Evolutionary conservation across 2,797 vertebrate genomes (phyloP).

Genomic region (Nyctibius grandis): DNA sequence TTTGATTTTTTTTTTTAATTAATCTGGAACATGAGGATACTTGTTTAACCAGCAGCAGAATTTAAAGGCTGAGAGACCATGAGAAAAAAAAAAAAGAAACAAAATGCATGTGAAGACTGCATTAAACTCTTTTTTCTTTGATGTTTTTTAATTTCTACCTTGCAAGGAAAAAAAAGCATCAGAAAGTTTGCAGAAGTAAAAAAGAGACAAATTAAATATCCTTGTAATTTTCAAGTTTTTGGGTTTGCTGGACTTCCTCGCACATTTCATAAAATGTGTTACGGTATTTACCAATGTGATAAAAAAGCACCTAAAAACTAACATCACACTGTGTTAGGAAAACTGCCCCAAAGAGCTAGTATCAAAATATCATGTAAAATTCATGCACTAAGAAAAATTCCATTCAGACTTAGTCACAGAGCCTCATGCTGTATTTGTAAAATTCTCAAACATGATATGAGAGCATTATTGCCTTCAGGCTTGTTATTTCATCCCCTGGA

Average conservation of each 20-base stretch:
- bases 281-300: background rate
- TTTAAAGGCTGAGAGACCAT: background rate
- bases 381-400: slow-evolving; percentile 67
- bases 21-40: background rate
- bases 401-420: slow-evolving; percentile 66
- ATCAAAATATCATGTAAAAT: slow-evolving; percentile 67
- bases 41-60: background rate
- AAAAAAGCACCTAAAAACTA: slow-evolving; percentile 44
- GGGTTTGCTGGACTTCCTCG: background rate
- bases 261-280: background rate
- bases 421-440: slow-evolving; percentile 71
- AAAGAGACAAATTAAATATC: background rate
- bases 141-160: background rate
- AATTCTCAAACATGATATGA: slow-evolving; percentile 72
- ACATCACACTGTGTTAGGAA: slow-evolving; percentile 22
- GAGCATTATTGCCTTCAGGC: slow-evolving; percentile 68
- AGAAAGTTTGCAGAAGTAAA: background rate
- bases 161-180: background rate
- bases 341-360: slow-evolving; percentile 48
- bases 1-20: background rate
- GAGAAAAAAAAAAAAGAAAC: background rate
- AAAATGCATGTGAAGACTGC: background rate
- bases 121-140: background rate
- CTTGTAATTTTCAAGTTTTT: slow-evolving; percentile 19
- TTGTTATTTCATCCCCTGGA: slow-evolving; percentile 74